These are phyloP conservation scores for Dastarcus helophoroides DNA, from an alignment of 2,888 invertebrate genomes.

Conservation along the genomic window DNA sequence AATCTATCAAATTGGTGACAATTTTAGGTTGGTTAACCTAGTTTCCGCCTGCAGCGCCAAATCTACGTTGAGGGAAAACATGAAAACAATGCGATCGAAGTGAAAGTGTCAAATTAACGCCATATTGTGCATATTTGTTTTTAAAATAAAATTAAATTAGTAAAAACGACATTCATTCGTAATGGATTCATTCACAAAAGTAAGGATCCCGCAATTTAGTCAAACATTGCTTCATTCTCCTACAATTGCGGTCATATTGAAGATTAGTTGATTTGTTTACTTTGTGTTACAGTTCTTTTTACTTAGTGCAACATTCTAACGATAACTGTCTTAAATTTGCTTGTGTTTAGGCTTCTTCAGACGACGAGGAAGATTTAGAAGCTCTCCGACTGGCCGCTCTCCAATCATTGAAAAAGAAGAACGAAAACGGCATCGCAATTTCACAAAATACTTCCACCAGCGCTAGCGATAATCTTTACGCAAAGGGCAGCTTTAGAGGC, in stretches of 20 bases:
- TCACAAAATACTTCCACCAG: slow-evolving; percentile 1
- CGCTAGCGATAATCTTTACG: slow-evolving; percentile 1
- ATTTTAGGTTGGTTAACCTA: neutral
- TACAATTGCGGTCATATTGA: neutral
- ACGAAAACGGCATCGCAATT: slow-evolving; percentile 4
- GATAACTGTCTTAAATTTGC: slow-evolving; percentile 1
- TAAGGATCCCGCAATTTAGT: too few relatives aligned
- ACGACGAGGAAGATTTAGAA: slow-evolving; percentile 44
- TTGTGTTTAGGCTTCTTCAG: slow-evolving; percentile 29
- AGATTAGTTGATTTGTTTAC: neutral
- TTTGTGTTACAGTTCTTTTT: neutral
- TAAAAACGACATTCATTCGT: slow-evolving; percentile 7
- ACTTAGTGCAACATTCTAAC: too few relatives aligned
- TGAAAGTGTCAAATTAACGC: slow-evolving; percentile 10
- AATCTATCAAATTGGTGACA: too few relatives aligned
- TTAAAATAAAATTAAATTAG: slow-evolving; percentile 7
- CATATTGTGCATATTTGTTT: slow-evolving; percentile 15
- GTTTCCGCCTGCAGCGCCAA: neutral
- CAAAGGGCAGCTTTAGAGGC: slow-evolving; percentile 7
- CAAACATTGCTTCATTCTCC: too few relatives aligned
- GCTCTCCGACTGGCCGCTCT: slow-evolving; percentile 40
- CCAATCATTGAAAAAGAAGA: slow-evolving; percentile 32
- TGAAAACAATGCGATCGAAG: neutral
- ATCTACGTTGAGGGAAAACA: neutral
- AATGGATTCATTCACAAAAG: slow-evolving; percentile 10